A percentile compares a stretch with the other conserved stretches of the same genome.
These are phyloP conservation scores for Temnopleurus reevesii DNA, from an alignment of 53 echinoderm and acorn worm genomes.

Conservation along the genomic window DNA sequence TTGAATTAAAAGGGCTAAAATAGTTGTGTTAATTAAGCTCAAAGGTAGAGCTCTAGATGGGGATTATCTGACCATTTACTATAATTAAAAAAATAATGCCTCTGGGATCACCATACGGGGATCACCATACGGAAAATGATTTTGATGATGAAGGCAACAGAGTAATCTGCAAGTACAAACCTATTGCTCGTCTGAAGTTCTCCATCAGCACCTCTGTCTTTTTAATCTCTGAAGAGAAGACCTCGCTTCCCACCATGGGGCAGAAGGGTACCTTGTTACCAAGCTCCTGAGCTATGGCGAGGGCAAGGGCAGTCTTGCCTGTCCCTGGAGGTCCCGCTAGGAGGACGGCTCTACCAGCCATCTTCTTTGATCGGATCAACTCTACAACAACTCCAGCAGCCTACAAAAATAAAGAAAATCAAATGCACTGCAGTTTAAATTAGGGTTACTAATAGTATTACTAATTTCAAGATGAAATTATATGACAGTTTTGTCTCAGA, in stretches of 20 bases:
- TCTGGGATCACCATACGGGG: too few species aligned
- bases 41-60: too few species aligned
- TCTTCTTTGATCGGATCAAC: slow-evolving; percentile 91
- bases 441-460: too few species aligned
- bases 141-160: not conserved
- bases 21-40: too few species aligned
- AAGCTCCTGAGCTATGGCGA: slow-evolving; percentile 94
- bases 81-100: too few species aligned
- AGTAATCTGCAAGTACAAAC: slow-evolving; percentile 40
- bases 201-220: slow-evolving; percentile 99
- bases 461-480: too few species aligned
- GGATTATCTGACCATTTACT: too few species aligned
- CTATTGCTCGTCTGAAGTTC: slow-evolving; percentile 96
- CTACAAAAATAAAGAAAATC: slow-evolving; percentile 55
- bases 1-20: too few species aligned
- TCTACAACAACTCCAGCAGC: slow-evolving; percentile 94
- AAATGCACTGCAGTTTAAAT: too few species aligned
- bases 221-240: slow-evolving; percentile 97
- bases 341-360: slow-evolving; percentile 95
- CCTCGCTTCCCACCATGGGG: slow-evolving; percentile 99
- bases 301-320: slow-evolving; percentile 96
- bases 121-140: too few species aligned
- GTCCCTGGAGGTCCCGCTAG: slow-evolving; percentile 98
- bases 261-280: slow-evolving; percentile 98
- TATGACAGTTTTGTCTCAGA: too few species aligned